Base-by-base conservation (phyloP, 2,113 vertebrate species). In the Carollia perspicillata region DNA sequence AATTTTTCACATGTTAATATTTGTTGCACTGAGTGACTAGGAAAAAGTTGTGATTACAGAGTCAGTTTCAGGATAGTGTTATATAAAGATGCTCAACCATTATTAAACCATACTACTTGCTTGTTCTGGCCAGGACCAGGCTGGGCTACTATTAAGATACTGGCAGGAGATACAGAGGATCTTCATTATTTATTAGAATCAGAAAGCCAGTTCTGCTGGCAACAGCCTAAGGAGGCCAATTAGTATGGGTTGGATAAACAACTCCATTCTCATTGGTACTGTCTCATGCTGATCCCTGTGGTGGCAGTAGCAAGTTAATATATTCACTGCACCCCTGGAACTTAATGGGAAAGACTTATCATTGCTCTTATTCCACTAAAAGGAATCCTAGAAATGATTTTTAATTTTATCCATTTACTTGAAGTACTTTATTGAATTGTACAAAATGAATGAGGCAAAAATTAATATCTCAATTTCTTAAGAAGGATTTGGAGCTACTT, bases 361-460 rank as follows among this genome's bases (percentile, higher is more conserved):
- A 20, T 69, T 65, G 49, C 80, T 10, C 7, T 86, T 81, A 84
- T 53, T 65, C 55, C 26, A 84, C 58, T 93, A 97, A 91, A 58
- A 85, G 60, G 40, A 65, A 95, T 95, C 80, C 91, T 81, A 30
- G 33, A 90, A 93, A 71, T 84, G 87, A 95, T 96, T 95, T 85
- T 68, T 93, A 93, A 95, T 93, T 63, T 79, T 88, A 84, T 44
- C 42, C 68, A 68, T 96, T 96, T 77, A 22, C 18, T 95, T 96
- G 84, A 95, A 97, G 84, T 79, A 90, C 58, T 53, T 95, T 72
- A 94, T 74, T 96, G 90, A 95, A 89, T 72, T 74, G 55, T 5
- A 20, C 85, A 90, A 97, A 75, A 95, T 89, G 96, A 96, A 96
- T 42, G 58, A 96, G 84, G 51, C 66, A 93, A 96, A 96, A 66